Evolutionary conservation across 2,888 invertebrate species (phyloP).

Genomic region (Tupiocoris notatus): DNA sequence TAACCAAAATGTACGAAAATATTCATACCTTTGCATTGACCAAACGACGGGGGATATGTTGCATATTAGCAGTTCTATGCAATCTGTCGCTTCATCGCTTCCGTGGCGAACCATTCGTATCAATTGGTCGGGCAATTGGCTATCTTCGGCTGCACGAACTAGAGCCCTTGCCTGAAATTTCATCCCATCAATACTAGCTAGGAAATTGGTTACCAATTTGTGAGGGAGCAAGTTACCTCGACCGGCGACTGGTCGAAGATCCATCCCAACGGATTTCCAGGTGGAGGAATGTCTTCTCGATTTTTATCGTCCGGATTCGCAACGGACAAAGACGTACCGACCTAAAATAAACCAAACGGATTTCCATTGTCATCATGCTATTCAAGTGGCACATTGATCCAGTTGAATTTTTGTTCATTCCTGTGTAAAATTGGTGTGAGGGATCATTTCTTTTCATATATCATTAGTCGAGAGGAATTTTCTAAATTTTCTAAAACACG

Average conservation of each 20-base stretch:
- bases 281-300: conserved; percentile 43
- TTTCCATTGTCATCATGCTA: too few species aligned
- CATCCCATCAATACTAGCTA: too few species aligned
- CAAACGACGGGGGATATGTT: conserved; percentile 73
- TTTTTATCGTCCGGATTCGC: conserved; percentile 1
- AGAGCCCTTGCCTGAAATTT: conserved; percentile 55
- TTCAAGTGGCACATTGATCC: too few species aligned
- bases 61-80: conserved; percentile 71
- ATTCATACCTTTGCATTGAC: conserved; percentile 75
- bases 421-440: too few species aligned
- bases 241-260: conserved; percentile 63
- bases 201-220: conserved; percentile 11
- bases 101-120: conserved; percentile 58
- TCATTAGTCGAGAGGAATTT: too few species aligned
- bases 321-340: conserved; percentile 33
- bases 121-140: conserved; percentile 62
- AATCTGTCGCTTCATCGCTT: conserved; percentile 57
- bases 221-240: too few species aligned
- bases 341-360: conserved; percentile 38
- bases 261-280: conserved; percentile 61
- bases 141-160: conserved; percentile 56
- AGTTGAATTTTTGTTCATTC: too few species aligned
- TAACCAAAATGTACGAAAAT: too few species aligned
- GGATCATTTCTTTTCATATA: too few species aligned
- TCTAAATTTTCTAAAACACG: too few species aligned